A percentile compares a stretch with the other conserved stretches of the same genome.
Evolutionary conservation across 1,140 invertebrate genomes (phyloP).

Genomic region (Drosophila sp.): DNA sequence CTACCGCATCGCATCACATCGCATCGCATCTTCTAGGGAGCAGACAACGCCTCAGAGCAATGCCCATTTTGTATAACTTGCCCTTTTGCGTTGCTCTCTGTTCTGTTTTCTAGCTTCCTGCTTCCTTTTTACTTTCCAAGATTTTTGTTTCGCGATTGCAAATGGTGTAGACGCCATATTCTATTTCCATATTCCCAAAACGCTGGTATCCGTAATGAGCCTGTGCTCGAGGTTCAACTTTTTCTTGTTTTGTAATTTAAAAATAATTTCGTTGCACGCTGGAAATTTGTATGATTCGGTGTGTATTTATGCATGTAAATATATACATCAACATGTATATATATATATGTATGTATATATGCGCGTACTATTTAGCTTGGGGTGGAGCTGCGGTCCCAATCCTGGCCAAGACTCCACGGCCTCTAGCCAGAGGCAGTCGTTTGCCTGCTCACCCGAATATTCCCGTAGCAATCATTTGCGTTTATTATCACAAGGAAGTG

Average conservation of each 20-base stretch:
- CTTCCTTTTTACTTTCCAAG: conserved; percentile 25
- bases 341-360: too few species aligned
- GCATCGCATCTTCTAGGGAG: conserved; percentile 34
- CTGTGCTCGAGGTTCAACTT: conserved; percentile 50
- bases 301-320: conserved; percentile 2
- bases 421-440: conserved; percentile 43
- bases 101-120: conserved; percentile 21
- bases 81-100: conserved; percentile 43
- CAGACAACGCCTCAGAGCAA: conserved; percentile 46
- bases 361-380: conserved; percentile 6
- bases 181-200: conserved; percentile 69
- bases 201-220: conserved; percentile 75
- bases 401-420: not conserved
- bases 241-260: conserved; percentile 74
- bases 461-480: conserved; percentile 78
- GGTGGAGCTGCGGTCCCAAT: conserved; percentile 21
- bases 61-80: conserved; percentile 53
- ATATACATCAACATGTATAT: not conserved
- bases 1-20: conserved; percentile 25
- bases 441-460: conserved; percentile 61
- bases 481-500: conserved; percentile 69
- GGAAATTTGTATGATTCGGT: conserved; percentile 29
- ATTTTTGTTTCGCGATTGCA: conserved; percentile 31
- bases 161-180: conserved; percentile 30
- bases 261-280: conserved; percentile 63